Conservation (phyloP, 2,797 vertebrate genomes). For the Sphenodon punctatus region DNA sequence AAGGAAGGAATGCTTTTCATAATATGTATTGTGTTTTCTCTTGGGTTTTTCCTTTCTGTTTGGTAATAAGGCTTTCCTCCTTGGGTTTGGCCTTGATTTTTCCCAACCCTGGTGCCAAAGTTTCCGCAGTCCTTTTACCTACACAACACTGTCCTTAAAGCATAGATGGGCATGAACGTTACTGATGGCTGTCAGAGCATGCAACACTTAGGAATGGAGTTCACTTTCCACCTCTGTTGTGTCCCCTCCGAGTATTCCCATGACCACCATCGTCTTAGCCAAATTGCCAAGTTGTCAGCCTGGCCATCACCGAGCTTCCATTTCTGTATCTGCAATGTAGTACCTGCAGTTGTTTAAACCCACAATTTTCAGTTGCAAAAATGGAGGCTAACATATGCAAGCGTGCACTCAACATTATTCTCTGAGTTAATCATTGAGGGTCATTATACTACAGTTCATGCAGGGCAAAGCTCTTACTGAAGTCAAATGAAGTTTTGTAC, state of each 20-base stretch:
- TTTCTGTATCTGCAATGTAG: accelerated
- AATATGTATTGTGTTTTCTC: neutral
- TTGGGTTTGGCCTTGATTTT: neutral
- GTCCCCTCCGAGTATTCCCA: neutral
- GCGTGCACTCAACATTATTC: accelerated
- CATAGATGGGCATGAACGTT: neutral
- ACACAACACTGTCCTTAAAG: too few relatives aligned
- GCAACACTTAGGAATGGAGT: neutral
- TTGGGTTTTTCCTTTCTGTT: neutral
- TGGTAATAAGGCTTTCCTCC: neutral
- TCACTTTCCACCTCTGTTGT: neutral
- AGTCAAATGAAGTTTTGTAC: neutral
- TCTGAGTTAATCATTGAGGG: neutral
- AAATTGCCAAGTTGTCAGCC: accelerated
- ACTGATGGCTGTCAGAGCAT: neutral
- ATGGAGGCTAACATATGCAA: neutral
- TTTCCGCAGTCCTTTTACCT: accelerated
- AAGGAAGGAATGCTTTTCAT: neutral
- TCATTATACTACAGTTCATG: too few relatives aligned
- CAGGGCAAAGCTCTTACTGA: neutral
- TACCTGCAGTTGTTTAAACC: neutral
- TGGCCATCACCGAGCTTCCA: neutral
- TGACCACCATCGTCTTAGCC: too few relatives aligned
- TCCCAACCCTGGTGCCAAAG: neutral
- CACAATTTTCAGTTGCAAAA: neutral